These are phyloP conservation scores for Mustelus asterias DNA, from an alignment of 2,113 vertebrate species.

Conservation along the genomic window DNA sequence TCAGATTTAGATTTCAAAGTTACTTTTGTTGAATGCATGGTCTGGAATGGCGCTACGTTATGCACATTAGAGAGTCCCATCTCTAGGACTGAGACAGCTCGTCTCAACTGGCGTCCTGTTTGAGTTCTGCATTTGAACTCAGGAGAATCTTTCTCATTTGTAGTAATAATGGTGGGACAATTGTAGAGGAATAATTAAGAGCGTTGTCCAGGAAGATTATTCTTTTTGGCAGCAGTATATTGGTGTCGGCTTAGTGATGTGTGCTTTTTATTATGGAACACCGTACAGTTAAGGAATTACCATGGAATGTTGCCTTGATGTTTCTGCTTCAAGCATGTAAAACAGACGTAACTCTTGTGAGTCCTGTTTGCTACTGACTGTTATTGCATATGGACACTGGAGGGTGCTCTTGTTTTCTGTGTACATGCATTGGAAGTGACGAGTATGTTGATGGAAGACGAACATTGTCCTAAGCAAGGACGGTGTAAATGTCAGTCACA, in stretches of 20 bases:
- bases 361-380: not conserved
- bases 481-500: not conserved
- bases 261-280: not conserved
- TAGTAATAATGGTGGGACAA: not conserved
- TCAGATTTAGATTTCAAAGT: not conserved
- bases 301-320: not conserved
- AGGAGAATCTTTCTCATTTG: not conserved
- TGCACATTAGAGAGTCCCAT: not conserved
- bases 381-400: not conserved
- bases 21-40: not conserved
- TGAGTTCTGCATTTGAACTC: not conserved
- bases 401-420: slow-evolving; percentile 21
- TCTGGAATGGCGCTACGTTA: not conserved
- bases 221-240: not conserved
- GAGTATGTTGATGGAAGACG: not conserved
- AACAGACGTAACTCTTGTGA: not conserved
- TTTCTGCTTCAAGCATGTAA: not conserved
- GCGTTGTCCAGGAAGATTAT: not conserved
- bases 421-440: not conserved
- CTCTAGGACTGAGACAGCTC: too few species aligned
- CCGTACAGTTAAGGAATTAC: not conserved
- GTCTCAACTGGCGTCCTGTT: not conserved
- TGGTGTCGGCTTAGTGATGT: not conserved
- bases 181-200: not conserved
- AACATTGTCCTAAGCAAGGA: not conserved